phyloP scores from a whole-genome alignment of 2,888 invertebrate species.

The Drosophila anomalata region DNA sequence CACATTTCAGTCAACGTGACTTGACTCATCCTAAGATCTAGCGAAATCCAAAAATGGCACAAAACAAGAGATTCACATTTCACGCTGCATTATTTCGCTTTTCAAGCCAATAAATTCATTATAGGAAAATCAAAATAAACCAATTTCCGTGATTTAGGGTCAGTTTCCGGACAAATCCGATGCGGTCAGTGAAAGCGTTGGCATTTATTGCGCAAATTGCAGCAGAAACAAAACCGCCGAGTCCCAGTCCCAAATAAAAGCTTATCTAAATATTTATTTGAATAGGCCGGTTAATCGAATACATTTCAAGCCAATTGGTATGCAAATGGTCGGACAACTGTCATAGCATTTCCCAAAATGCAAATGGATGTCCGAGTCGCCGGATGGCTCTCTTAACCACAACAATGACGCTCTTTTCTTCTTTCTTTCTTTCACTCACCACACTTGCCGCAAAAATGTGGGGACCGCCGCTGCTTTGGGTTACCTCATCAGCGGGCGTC shows the following conservation, averaged over 20 bases:
- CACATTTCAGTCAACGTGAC: conserved; percentile 73
- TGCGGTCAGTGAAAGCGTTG: conserved; percentile 59
- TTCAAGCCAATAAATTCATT: conserved; percentile 1
- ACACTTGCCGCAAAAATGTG: conserved; percentile 5
- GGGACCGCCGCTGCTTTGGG: conserved; percentile 27
- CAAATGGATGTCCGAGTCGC: conserved; percentile 4
- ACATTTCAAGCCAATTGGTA: conserved; percentile 55
- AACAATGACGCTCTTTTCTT: conserved; percentile 2
- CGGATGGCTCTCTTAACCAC: conserved; percentile 30
- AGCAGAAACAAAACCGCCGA: conserved; percentile 15
- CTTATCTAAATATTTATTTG: conserved; percentile 57
- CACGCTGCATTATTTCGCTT: conserved; percentile 19
- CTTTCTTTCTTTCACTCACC: conserved; percentile 15
- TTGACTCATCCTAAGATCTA: conserved; percentile 37
- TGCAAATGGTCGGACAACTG: conserved; percentile 60
- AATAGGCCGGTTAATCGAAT: conserved; percentile 36
- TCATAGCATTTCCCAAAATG: conserved; percentile 34
- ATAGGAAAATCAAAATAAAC: conserved; percentile 26
- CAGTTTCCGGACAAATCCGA: conserved; percentile 20
- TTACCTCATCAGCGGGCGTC: conserved; percentile 66
- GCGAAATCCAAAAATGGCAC: conserved; percentile 60
- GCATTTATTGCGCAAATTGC: conserved; percentile 62
- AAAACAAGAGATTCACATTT: not conserved
- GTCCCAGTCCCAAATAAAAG: conserved; percentile 20
- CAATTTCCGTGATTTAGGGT: conserved; percentile 8